Conservation (phyloP, 2,888 invertebrate species). For the Resseliella maxima region DNA sequence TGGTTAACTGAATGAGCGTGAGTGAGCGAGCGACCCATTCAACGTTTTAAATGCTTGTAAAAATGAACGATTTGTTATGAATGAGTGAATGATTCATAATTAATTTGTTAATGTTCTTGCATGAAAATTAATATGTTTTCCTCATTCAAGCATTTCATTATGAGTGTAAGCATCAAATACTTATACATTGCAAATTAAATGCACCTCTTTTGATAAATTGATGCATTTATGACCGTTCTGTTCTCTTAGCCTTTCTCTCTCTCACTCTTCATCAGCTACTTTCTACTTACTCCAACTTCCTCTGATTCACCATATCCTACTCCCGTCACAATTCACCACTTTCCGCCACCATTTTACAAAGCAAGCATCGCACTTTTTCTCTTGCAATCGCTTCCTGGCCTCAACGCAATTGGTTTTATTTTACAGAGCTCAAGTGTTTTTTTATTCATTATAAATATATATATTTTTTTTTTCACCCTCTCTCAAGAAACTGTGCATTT, state of each 20-base stretch:
- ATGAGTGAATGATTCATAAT: conserved; percentile 16
- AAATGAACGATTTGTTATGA: not conserved
- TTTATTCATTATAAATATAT: not conserved
- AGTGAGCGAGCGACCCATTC: no score
- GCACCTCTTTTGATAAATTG: conserved; percentile 18
- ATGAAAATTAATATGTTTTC: not conserved
- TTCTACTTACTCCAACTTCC: no score
- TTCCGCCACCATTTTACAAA: no score
- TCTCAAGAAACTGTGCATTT: not conserved
- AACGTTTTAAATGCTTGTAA: not conserved
- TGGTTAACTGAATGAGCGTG: no score
- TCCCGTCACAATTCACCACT: no score
- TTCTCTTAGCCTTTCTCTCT: not conserved
- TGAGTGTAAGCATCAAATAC: not conserved
- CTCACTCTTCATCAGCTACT: not conserved
- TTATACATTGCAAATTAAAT: conserved; percentile 9
- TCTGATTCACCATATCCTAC: no score
- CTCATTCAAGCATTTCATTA: not conserved
- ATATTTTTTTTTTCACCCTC: not conserved
- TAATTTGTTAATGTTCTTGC: not conserved
- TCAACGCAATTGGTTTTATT: not conserved
- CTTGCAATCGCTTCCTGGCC: not conserved
- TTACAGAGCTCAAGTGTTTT: not conserved
- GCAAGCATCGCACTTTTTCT: no score
- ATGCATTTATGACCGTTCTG: not conserved